phyloP scores from a whole-genome alignment of 2,113 vertebrate genomes.

The Poecile atricapillus region DNA sequence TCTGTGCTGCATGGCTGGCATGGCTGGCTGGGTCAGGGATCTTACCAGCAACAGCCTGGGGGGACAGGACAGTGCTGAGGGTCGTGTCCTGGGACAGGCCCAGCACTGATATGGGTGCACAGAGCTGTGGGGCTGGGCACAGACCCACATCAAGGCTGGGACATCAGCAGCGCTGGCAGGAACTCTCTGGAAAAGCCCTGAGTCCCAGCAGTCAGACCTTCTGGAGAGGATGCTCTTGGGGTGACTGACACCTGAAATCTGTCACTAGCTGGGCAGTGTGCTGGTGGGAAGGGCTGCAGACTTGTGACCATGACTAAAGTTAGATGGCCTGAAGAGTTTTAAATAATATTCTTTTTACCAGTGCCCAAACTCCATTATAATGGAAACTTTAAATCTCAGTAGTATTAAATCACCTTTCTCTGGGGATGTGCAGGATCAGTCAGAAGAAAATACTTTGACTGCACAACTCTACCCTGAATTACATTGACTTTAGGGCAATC shows the following conservation, averaged over 20 bases:
- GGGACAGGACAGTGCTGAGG: fast-evolving
- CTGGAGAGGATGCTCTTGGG: background rate
- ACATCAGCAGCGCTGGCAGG: fast-evolving
- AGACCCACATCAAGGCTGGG: background rate
- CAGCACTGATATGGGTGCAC: background rate
- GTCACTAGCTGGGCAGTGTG: background rate
- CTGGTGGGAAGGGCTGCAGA: background rate
- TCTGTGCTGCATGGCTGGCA: background rate
- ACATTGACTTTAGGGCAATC: background rate
- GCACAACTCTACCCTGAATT: background rate
- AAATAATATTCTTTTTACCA: background rate
- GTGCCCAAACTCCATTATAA: background rate
- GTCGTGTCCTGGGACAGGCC: background rate
- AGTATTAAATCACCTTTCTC: background rate
- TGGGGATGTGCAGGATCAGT: background rate
- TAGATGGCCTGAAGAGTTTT: background rate
- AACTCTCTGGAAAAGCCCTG: background rate
- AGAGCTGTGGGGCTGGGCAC: background rate
- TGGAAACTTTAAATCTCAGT: background rate
- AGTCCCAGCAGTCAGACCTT: background rate
- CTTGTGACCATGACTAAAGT: background rate
- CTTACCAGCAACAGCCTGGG: fast-evolving
- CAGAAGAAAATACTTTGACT: background rate
- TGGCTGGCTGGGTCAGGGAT: background rate
- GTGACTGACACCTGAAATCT: background rate